Conservation (phyloP, 2,113 vertebrate genomes). For the Blennius ocellaris region DNA sequence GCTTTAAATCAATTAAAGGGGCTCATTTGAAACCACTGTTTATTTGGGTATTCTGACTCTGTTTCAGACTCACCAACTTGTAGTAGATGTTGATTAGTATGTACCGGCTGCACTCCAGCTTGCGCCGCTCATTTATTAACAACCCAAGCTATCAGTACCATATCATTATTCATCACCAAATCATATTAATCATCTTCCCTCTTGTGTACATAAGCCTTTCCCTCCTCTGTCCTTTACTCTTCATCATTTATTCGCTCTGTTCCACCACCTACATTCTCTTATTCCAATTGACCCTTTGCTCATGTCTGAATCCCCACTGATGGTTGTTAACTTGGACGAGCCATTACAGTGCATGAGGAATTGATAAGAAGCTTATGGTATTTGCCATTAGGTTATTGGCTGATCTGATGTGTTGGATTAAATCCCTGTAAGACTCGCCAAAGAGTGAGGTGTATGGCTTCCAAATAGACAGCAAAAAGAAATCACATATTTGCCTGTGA, state of each 20-base stretch:
- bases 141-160: conserved; percentile 24
- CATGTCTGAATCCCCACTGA: conserved; percentile 45
- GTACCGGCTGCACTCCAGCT: conserved; percentile 13
- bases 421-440: background rate
- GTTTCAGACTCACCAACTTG: conserved; percentile 4
- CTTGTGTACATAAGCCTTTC: conserved; percentile 52
- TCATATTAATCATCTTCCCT: conserved; percentile 50
- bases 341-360: conserved; percentile 22
- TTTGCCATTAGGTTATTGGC: conserved; percentile 39
- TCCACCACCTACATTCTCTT: conserved; percentile 21
- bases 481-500: background rate
- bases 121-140: conserved; percentile 32
- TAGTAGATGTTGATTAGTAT: conserved; percentile 22
- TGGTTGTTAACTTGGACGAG: conserved; percentile 54
- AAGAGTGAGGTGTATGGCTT: background rate
- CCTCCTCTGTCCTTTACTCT: conserved; percentile 40
- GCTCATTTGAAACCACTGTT: too few species aligned
- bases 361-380: conserved; percentile 52
- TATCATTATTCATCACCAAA: conserved; percentile 56
- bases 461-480: background rate
- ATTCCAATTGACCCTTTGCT: conserved; percentile 62
- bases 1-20: background rate
- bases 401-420: conserved; percentile 18
- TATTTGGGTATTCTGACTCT: too few species aligned
- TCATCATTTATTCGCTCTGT: conserved; percentile 13